Percentiles rank a stretch among this genome's conserved stretches.
These are phyloP conservation scores for Pionites leucogaster DNA, from an alignment of 2,113 vertebrate genomes.

Conservation along the genomic window DNA sequence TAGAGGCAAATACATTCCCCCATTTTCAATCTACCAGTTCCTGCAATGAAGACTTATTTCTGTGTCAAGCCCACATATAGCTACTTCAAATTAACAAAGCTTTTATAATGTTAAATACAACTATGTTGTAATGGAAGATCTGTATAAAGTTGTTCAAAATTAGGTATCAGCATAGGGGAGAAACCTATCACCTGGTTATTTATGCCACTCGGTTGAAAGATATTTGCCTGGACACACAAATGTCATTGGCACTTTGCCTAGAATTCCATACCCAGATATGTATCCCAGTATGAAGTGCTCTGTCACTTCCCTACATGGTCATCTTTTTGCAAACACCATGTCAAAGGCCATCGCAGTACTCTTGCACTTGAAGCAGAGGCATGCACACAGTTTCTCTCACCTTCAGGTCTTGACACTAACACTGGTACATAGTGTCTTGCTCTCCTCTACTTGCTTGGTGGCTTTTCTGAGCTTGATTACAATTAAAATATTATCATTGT, in stretches of 20 bases:
- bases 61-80: neutral
- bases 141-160: neutral
- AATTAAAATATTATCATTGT: neutral
- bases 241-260: conserved; percentile 77
- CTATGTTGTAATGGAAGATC: neutral
- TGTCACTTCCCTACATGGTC: conserved; percentile 86
- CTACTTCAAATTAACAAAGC: neutral
- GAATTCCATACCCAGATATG: conserved; percentile 75
- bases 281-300: conserved; percentile 67
- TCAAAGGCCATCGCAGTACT: conserved; percentile 58
- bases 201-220: conserved; percentile 57
- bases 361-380: conserved; percentile 44
- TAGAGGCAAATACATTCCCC: neutral
- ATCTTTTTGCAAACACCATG: conserved; percentile 75
- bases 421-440: neutral
- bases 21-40: neutral
- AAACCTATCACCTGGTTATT: conserved; percentile 65
- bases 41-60: neutral
- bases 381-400: conserved; percentile 59
- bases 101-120: neutral
- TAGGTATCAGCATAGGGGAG: conserved; percentile 6
- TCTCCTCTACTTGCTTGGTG: neutral
- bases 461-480: neutral
- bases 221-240: conserved; percentile 79
- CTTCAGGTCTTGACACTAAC: conserved; percentile 47